A percentile compares a stretch with the other conserved stretches of the same genome.
Evolutionary conservation across 2,888 invertebrate genomes (phyloP).

Genomic region (Spilosoma lubricipeda): DNA sequence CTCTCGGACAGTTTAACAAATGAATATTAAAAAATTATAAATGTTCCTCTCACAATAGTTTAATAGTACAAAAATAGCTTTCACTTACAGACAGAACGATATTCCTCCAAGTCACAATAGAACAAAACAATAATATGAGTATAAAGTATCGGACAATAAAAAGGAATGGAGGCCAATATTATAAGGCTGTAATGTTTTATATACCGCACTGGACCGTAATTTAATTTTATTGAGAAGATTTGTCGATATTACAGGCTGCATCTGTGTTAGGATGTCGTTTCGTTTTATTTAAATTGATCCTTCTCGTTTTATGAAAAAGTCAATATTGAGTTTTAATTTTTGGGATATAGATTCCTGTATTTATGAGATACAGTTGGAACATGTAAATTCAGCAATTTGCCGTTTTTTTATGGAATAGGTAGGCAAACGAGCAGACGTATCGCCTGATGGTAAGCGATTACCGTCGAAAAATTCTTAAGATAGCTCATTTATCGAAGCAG

Average conservation of each 20-base stretch:
- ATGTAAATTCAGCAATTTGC: background rate
- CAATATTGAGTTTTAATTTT: background rate
- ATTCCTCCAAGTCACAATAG: slow-evolving; percentile 15
- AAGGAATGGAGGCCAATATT: slow-evolving; percentile 33
- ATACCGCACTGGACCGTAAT: slow-evolving; percentile 40
- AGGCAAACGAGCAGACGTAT: background rate
- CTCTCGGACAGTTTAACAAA: background rate
- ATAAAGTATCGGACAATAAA: slow-evolving; percentile 36
- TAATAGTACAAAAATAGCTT: background rate
- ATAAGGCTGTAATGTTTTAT: slow-evolving; percentile 39
- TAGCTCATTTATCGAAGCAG: too few species aligned
- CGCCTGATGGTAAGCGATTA: too few species aligned
- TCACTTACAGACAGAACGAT: slow-evolving; percentile 6
- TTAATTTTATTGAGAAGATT: slow-evolving; percentile 51
- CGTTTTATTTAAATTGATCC: slow-evolving; percentile 40
- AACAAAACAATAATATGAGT: slow-evolving; percentile 22
- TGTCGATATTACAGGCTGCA: slow-evolving; percentile 35
- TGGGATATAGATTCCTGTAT: background rate
- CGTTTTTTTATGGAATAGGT: background rate
- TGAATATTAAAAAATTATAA: background rate
- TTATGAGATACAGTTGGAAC: background rate
- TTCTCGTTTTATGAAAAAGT: background rate
- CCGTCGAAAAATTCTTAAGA: too few species aligned
- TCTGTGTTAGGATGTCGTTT: slow-evolving; percentile 26
- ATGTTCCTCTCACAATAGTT: background rate